Conservation (phyloP, 2,797 vertebrate species). For the Danio albolineatus region DNA sequence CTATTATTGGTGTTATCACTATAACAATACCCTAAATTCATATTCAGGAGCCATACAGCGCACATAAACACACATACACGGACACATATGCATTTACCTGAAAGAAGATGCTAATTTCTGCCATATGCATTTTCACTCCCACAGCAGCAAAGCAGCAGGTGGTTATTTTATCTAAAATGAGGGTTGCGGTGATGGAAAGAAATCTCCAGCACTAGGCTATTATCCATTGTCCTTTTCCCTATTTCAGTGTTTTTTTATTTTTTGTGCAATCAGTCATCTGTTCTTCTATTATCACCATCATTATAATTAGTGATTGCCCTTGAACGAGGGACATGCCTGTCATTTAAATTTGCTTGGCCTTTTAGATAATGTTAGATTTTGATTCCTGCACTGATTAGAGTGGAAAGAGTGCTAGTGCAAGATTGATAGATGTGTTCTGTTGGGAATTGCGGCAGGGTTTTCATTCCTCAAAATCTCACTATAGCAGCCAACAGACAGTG, state of each 20-base stretch:
- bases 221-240: conserved; percentile 24
- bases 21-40: not conserved
- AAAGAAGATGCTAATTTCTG: conserved; percentile 52
- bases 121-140: conserved; percentile 41
- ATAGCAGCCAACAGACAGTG: not conserved
- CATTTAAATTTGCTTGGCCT: conserved; percentile 45
- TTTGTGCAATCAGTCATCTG: conserved; percentile 36
- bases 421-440: conserved; percentile 31
- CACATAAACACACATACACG: not conserved
- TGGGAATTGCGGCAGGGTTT: not conserved
- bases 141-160: conserved; percentile 51
- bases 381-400: conserved; percentile 39
- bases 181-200: not conserved
- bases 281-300: conserved; percentile 21
- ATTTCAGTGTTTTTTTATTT: not conserved
- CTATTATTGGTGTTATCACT: not conserved
- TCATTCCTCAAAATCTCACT: conserved; percentile 2
- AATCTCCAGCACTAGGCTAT: not conserved
- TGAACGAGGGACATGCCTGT: conserved; percentile 36
- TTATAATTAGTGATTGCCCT: conserved; percentile 49
- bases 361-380: conserved; percentile 37
- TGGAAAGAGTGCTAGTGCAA: not conserved
- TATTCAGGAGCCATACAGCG: not conserved
- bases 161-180: conserved; percentile 63
- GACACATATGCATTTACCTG: not conserved